Evolutionary conservation across 2,113 vertebrate genomes (phyloP).

Genomic region (Apus apus): DNA sequence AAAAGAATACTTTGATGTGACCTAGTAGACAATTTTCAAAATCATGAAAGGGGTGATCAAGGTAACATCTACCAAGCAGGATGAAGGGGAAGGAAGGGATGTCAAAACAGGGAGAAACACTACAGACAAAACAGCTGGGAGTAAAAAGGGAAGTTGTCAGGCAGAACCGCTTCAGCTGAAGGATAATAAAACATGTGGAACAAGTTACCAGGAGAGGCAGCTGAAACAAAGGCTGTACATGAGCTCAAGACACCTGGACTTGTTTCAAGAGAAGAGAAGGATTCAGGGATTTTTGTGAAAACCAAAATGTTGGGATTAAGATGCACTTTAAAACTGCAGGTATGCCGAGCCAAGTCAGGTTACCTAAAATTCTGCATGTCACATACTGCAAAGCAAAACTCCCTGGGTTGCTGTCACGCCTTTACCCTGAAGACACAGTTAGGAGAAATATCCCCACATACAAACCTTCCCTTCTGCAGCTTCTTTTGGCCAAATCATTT

Average conservation of each 20-base stretch:
- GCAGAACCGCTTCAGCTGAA: conserved; percentile 8
- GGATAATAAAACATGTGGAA: conserved; percentile 33
- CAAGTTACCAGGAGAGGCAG: conserved; percentile 27
- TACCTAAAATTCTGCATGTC: background rate
- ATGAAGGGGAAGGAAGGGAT: background rate
- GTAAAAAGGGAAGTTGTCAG: background rate
- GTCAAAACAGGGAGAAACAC: background rate
- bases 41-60: background rate
- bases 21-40: background rate
- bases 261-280: background rate
- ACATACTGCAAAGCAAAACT: background rate
- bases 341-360: background rate
- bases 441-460: background rate
- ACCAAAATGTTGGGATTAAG: background rate
- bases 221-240: conserved; percentile 4
- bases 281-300: background rate
- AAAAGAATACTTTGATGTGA: conserved; percentile 30
- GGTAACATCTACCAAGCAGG: background rate
- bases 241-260: conserved; percentile 13
- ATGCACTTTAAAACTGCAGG: background rate
- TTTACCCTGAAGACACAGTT: background rate
- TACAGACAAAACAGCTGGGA: background rate
- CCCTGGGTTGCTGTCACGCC: background rate
- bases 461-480: background rate
- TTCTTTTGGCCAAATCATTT: background rate